phyloP scores from a whole-genome alignment of 2,797 vertebrate species.

The Lemur catta region DNA sequence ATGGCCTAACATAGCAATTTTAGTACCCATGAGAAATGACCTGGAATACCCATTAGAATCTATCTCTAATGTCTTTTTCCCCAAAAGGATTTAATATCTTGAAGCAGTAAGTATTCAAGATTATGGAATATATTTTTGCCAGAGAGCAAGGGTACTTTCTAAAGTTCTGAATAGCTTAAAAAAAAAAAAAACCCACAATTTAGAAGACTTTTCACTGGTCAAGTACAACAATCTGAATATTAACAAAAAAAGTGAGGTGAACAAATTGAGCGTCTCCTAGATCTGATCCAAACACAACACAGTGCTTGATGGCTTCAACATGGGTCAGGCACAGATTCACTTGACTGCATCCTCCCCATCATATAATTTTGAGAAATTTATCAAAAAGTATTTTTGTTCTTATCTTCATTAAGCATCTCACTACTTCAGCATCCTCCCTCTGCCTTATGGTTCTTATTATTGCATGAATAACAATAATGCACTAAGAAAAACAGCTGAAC shows the following conservation, averaged over 20 bases:
- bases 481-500: not conserved
- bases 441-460: not conserved
- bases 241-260: not conserved
- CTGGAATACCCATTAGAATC: not conserved
- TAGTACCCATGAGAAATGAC: not conserved
- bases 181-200: rapidly evolving
- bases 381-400: not conserved
- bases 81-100: not conserved
- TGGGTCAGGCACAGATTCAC: no score
- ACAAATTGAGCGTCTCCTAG: not conserved
- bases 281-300: not conserved
- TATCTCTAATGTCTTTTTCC: not conserved
- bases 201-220: not conserved
- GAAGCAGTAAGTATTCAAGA: not conserved
- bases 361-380: not conserved
- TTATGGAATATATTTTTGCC: not conserved
- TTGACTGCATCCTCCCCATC: not conserved
- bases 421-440: not conserved
- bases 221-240: not conserved
- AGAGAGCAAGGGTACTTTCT: not conserved
- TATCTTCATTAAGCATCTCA: not conserved
- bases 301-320: not conserved
- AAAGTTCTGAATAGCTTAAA: not conserved
- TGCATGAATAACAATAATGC: not conserved
- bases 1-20: not conserved